Base-by-base conservation (phyloP, 2,113 vertebrate species). In the Mus spicilegus region DNA sequence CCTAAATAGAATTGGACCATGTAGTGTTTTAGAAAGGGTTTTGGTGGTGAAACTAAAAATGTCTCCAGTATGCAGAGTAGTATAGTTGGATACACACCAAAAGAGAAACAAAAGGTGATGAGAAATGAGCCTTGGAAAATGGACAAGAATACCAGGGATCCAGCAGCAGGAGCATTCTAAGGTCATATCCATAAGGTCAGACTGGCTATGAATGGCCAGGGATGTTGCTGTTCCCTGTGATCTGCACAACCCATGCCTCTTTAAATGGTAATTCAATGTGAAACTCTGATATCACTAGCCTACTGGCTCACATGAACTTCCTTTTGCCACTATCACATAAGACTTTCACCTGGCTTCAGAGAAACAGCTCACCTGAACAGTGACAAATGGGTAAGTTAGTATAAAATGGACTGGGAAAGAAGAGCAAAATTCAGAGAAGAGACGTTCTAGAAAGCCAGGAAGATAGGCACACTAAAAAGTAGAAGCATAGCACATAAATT, bases 271-370 rank as follows among this genome's bases (percentile, higher is more conserved):
- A 78, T 2, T 39, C 28, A 65, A 19, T 63, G 36, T 51, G 36
- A 76, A 82, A 75, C 22, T 19, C 39, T 20, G 8, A 42, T 13
- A 10, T 61, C 63, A 67, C 9, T 7, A 30, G 42, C 39, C 17
- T 8, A 42, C 36, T 76, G 65, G 17, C 7, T 6, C 28, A 46
- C 58, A 10, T 49, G 61, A 2, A 39, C 16, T 1, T 7, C 5
- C 2, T 1, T 6, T 28, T 22, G 9, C 1, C 16, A 6, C 1
- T 20, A 24, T 26, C 30, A 33, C 33, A 30, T 2, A 56, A 13
- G 14, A 36, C 33, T 65, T 39, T 72, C 33, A 16, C 13, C 42
- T 92, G 69, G 20, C 3, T 87, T 89, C 58, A 33, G 33, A 87
- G 61, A 89, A 81, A 88, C 49, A 36, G 8, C 54, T 61, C 26